These are phyloP conservation scores for Meloidogyne floridensis DNA, from an alignment of 1,140 invertebrate genomes.

Conservation along the genomic window DNA sequence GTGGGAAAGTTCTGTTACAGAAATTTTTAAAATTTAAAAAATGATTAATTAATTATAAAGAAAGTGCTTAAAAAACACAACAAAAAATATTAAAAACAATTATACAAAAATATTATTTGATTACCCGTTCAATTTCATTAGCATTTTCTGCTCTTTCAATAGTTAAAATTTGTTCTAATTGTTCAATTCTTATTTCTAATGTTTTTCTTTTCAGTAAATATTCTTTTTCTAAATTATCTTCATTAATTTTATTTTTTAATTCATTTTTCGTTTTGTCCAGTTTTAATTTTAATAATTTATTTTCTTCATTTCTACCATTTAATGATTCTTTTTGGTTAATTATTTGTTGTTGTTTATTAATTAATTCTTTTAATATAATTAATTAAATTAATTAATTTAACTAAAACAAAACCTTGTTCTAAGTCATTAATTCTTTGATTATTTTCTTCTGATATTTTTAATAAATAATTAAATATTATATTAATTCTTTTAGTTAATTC, in stretches of 20 bases:
- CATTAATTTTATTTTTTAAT: background rate
- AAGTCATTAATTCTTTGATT: background rate
- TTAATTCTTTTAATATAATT: background rate
- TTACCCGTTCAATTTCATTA: background rate
- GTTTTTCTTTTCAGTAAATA: background rate
- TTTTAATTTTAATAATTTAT: background rate
- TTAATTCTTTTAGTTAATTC: background rate
- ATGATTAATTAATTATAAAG: too few species aligned
- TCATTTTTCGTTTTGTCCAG: background rate
- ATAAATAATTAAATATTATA: background rate
- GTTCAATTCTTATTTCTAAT: background rate
- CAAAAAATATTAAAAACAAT: background rate
- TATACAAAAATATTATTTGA: background rate
- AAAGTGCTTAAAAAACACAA: background rate
- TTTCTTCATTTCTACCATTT: background rate
- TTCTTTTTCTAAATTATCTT: background rate
- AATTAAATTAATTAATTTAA: too few species aligned
- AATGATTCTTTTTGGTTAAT: background rate
- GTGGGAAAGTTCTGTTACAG: too few species aligned
- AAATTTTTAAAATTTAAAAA: too few species aligned
- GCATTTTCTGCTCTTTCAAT: background rate
- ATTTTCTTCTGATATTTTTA: background rate
- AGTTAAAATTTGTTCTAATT: conserved; percentile 12
- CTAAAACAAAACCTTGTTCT: background rate
- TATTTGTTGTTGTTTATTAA: background rate